Percentiles rank a stretch among this genome's conserved stretches.
Conservation (phyloP, 2,888 invertebrate genomes). For the Eupithecia pulchellata region DNA sequence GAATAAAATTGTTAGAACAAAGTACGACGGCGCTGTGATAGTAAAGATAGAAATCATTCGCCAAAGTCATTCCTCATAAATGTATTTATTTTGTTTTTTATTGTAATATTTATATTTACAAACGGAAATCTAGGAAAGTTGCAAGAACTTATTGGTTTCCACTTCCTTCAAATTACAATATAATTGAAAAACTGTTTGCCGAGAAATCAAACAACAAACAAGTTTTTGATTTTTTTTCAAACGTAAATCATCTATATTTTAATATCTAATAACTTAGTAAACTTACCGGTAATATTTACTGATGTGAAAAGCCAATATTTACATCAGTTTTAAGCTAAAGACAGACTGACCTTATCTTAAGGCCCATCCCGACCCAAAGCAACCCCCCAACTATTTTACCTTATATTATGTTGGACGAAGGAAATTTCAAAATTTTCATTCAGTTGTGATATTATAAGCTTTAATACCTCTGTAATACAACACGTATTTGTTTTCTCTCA, state of each 20-base stretch:
- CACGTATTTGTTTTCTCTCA: too few species aligned
- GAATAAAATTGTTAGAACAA: constrained; percentile 57
- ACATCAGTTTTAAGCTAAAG: background rate
- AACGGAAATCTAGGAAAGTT: background rate
- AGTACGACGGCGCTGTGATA: constrained; percentile 75
- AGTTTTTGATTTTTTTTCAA: background rate
- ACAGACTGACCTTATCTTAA: background rate
- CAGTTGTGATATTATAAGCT: too few species aligned
- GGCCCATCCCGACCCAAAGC: too few species aligned
- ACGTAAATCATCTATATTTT: background rate
- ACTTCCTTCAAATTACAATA: background rate
- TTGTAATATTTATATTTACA: constrained; percentile 9
- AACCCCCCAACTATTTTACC: too few species aligned
- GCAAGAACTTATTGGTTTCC: background rate
- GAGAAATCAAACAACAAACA: background rate
- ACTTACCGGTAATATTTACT: background rate
- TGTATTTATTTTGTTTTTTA: constrained; percentile 45
- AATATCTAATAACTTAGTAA: background rate
- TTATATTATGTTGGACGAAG: too few species aligned
- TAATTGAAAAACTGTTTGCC: background rate
- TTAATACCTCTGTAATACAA: too few species aligned
- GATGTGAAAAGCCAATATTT: background rate
- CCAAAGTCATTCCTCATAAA: constrained; percentile 53
- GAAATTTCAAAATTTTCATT: too few species aligned
- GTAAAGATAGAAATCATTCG: constrained; percentile 61